Evolutionary conservation across 1,140 invertebrate genomes (phyloP).

Genomic region (Oedothorax gibbosus): DNA sequence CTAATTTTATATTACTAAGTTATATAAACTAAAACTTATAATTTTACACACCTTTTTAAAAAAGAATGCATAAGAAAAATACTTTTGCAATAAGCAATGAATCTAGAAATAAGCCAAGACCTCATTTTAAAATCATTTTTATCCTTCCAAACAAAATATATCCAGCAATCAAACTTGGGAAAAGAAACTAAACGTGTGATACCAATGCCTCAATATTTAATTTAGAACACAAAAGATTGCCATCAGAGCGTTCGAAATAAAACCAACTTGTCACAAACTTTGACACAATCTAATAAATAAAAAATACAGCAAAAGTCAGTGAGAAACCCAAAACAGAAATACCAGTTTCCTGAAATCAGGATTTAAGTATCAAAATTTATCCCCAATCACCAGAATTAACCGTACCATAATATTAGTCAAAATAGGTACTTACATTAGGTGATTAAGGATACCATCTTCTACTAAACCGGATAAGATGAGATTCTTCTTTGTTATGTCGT

Average conservation of each 20-base stretch:
- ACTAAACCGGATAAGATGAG: constrained; percentile 76
- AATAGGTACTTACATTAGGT: constrained; percentile 78
- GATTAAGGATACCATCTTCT: constrained; percentile 85
- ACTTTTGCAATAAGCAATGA: not conserved
- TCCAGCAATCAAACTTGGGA: too few relatives aligned
- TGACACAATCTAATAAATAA: not conserved
- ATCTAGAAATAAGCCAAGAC: too few relatives aligned
- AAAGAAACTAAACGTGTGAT: too few relatives aligned
- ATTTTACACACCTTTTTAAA: not conserved
- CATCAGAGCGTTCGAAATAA: too few relatives aligned
- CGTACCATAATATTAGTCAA: constrained; percentile 4
- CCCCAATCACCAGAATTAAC: not conserved
- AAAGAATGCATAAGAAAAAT: not conserved
- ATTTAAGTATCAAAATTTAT: not conserved
- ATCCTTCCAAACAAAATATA: too few relatives aligned
- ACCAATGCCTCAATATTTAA: too few relatives aligned
- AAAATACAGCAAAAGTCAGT: not conserved
- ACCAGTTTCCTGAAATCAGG: not conserved
- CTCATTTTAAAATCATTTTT: too few relatives aligned
- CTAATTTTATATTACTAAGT: too few relatives aligned
- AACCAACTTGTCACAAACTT: not conserved
- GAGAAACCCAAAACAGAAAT: too few relatives aligned
- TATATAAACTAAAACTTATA: too few relatives aligned
- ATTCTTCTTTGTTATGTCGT: constrained; percentile 89
- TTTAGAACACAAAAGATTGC: too few relatives aligned